A percentile compares a stretch with the other conserved stretches of the same genome.
Evolutionary conservation across 2,888 invertebrate genomes (phyloP).

Genomic region (Macaria liturata): DNA sequence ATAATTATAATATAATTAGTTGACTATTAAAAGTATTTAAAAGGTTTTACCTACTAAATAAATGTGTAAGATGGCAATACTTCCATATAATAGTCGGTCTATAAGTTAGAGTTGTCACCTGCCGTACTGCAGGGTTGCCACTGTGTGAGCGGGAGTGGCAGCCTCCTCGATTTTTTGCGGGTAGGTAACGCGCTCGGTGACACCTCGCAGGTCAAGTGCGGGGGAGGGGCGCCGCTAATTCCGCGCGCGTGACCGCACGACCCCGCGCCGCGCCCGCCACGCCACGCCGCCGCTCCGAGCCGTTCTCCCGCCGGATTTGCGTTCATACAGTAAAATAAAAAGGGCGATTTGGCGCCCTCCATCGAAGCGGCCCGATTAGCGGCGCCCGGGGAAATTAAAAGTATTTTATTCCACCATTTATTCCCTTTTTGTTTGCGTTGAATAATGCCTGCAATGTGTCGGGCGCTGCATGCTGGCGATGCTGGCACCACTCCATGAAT

Average conservation of each 20-base stretch:
- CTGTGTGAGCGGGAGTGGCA: constrained; percentile 31
- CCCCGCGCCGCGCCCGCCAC: constrained; percentile 37
- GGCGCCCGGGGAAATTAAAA: constrained; percentile 82
- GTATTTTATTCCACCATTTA: constrained; percentile 80
- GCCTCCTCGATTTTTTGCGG: constrained; percentile 70
- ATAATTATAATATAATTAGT: too few relatives aligned
- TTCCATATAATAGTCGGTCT: too few relatives aligned
- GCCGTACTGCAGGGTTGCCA: not conserved
- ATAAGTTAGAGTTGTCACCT: too few relatives aligned
- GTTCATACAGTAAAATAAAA: constrained; percentile 80
- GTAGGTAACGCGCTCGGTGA: constrained; percentile 75
- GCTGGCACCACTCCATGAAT: constrained; percentile 38
- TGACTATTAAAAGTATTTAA: too few relatives aligned
- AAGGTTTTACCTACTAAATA: too few relatives aligned
- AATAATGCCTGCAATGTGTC: constrained; percentile 52
- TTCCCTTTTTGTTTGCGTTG: constrained; percentile 77
- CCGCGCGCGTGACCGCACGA: constrained; percentile 72
- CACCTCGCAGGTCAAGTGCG: constrained; percentile 73
- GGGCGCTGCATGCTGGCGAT: constrained; percentile 29
- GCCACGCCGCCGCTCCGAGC: constrained; percentile 41
- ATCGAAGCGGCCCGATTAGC: constrained; percentile 78
- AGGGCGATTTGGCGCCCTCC: constrained; percentile 81
- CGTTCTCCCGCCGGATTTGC: constrained; percentile 80
- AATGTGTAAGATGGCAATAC: too few relatives aligned
- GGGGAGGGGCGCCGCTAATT: constrained; percentile 62